Base-by-base conservation (phyloP, 1,140 invertebrate genomes). In the Parasteatoda tepidariorum region DNA sequence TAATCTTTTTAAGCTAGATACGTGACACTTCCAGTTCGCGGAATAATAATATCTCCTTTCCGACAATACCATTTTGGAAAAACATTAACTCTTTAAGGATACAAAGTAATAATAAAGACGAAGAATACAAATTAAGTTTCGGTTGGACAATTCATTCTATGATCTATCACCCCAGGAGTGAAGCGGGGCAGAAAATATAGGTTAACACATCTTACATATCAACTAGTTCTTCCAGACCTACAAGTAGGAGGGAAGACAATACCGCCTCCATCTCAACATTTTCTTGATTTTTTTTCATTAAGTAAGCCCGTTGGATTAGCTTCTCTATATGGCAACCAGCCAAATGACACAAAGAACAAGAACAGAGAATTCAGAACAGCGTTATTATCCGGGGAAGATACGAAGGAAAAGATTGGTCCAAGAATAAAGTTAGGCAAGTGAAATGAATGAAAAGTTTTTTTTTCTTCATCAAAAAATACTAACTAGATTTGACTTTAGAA, bases 321-420 rank as follows among this genome's bases (percentile, higher is more conserved):
- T 74, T 73, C 11, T 26, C 15, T 22, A 30, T 31, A 62, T 74
- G 71, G 71, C 71, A 74, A 2, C 2, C n/a, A 24, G 71, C 71
- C 71, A 74, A 74, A 61, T 74, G 57, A 62, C 57, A 61, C n/a
- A 73, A 26, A 48, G 38, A 68, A 68, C 31, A 48, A 68, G n/a
- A 68, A 68, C n/a, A 41, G 30, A 33, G 66, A 24, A 68, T 26
- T 13, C 33, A 34, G n/a, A 54, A 73, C 15, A 13, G 30, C 26
- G 31, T 28, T 26, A 61, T 28, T 28, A 70, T 54, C 26, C 15
- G 9, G 2, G 24, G n/a, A 59, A 59, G 24, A 59, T n/a, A 11
- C 18, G 34, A 67, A 70, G 26, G 48, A 18, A 71, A 55, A 71
- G 48, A 34, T 26, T 18, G 18, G 31, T 54, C 55, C 9, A 61